A percentile compares a stretch with the other conserved stretches of the same genome.
These are phyloP conservation scores for Calypte anna DNA, from an alignment of 2,113 vertebrate species.

Conservation along the genomic window DNA sequence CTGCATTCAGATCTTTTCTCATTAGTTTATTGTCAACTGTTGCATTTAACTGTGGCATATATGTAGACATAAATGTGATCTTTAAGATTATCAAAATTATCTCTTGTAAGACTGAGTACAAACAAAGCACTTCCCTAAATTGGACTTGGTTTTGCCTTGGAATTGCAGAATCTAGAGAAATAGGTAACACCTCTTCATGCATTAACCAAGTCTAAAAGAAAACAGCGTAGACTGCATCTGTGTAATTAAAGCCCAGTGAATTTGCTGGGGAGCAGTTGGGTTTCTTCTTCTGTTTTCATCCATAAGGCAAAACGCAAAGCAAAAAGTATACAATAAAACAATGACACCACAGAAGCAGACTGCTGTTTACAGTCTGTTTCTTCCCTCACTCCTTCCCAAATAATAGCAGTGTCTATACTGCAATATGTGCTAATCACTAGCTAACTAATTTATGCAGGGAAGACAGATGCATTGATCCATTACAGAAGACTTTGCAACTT, in stretches of 20 bases:
- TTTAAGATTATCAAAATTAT: neutral
- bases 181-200: neutral
- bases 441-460: neutral
- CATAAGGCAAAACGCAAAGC: neutral
- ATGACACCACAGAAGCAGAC: neutral
- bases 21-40: neutral
- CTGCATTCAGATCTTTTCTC: neutral
- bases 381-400: neutral
- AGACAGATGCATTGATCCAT: neutral
- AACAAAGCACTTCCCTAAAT: neutral
- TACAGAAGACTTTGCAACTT: neutral
- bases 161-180: neutral
- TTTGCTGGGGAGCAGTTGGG: neutral
- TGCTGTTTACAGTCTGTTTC: neutral
- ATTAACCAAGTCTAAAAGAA: neutral
- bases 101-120: neutral
- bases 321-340: neutral
- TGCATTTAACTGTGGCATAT: neutral
- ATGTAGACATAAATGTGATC: neutral
- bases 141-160: neutral
- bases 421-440: neutral
- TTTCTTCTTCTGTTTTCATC: neutral
- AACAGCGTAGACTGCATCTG: neutral
- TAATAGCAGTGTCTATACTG: neutral
- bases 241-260: neutral